Base-by-base conservation (phyloP, 1,140 invertebrate species). In the Papilio helenus region DNA sequence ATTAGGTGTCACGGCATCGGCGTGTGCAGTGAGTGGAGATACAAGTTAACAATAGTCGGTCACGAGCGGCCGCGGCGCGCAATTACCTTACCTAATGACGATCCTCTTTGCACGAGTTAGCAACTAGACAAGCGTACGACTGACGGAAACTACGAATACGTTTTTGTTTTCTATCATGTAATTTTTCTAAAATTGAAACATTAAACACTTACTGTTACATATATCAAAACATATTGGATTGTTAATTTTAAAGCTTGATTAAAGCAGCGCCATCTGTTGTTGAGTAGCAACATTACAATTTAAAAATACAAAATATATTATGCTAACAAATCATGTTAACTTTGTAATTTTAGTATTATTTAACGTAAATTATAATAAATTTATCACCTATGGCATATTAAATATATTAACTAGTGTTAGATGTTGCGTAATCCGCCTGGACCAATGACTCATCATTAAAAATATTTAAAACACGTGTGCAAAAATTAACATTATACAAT, bases 361-460 rank as follows among this genome's bases (percentile, higher is more conserved):
- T 39, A 39, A 39, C 34, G 7, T 8, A 39, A 39, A 39, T 39
- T 39, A 39, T 39, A 39, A 39, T 39, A 39, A 39, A 39, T 39
- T 34, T 34, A 34, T 49, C 34, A 44, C 12, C 20, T 74, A 51
- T 51, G 72, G 46, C 49, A 65, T 29, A 26, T 61, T 81, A 77
- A 80, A 81, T 86, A 83, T 76, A 89, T 89, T 87, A 88, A 90
- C 88, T 85, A 82, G 84, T 89, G 89, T 91, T 87, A 82, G 82
- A 72, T 85, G 88, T 93, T 92, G 86, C 91, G 91, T 89, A 92
- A 93, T 88, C 82, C 83, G 49, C 80, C 83, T 86, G 80, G 80
- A 79, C 61, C 79, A 73, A 82, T 93, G 91, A 94, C 81, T 92
- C 92, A 93, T 78, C 85, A 81, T 81, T 85, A 46, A 90, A 90